phyloP scores from a whole-genome alignment of 1,140 invertebrate genomes.

The Drosophila rhopaloa region DNA sequence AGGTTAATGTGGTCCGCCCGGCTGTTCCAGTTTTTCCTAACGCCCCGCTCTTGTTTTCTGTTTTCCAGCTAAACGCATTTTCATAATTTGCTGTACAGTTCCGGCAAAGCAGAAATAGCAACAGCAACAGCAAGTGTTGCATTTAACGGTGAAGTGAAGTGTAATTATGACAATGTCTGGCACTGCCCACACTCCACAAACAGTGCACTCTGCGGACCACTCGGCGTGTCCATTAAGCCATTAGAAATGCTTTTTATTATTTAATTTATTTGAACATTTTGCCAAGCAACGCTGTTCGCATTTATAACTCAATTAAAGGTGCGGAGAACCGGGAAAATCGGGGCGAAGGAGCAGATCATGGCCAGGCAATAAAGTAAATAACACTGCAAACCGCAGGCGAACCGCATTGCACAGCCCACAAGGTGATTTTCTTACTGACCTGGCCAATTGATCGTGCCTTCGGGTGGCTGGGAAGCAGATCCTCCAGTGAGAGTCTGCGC shows the following conservation, averaged over 20 bases:
- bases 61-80: conserved; percentile 72
- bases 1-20: conserved; percentile 69
- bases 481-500: conserved; percentile 19
- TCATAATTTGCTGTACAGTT: conserved; percentile 79
- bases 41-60: conserved; percentile 43
- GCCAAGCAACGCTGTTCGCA: conserved; percentile 20
- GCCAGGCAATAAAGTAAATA: conserved; percentile 42
- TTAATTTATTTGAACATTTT: conserved; percentile 62
- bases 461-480: conserved; percentile 12
- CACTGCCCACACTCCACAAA: conserved; percentile 41
- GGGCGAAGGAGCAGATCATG: conserved; percentile 33
- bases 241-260: conserved; percentile 78
- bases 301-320: conserved; percentile 76
- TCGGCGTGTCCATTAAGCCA: conserved; percentile 57
- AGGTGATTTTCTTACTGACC: conserved; percentile 23
- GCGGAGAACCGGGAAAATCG: conserved; percentile 6
- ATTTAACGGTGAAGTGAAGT: conserved; percentile 74
- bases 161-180: conserved; percentile 55
- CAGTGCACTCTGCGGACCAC: conserved; percentile 18
- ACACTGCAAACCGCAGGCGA: conserved; percentile 27
- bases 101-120: conserved; percentile 48
- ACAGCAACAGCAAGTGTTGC: conserved; percentile 61
- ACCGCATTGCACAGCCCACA: conserved; percentile 6
- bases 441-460: conserved; percentile 35
- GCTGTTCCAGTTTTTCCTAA: conserved; percentile 71